These are phyloP conservation scores for Atethmia centrago DNA, from an alignment of 2,888 invertebrate species.

Conservation along the genomic window DNA sequence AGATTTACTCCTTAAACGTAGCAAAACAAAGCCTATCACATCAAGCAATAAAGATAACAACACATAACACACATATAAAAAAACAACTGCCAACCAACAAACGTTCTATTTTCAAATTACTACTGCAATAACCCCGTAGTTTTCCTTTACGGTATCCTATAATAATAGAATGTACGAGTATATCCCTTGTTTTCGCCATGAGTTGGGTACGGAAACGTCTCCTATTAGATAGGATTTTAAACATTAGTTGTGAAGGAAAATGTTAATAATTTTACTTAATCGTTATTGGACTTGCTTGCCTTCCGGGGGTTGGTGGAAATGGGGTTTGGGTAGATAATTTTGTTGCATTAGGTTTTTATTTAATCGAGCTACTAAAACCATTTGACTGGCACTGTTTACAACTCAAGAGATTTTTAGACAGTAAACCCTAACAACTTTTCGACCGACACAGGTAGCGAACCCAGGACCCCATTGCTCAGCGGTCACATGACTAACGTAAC, in stretches of 20 bases:
- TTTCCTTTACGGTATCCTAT: slow-evolving; percentile 26
- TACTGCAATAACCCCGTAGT: slow-evolving; percentile 24
- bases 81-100: slow-evolving; percentile 5
- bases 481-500: background rate
- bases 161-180: slow-evolving; percentile 46
- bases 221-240: slow-evolving; percentile 46
- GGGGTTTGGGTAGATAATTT: background rate
- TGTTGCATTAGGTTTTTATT: background rate
- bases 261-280: slow-evolving; percentile 48
- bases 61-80: background rate
- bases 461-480: background rate
- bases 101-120: slow-evolving; percentile 33
- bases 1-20: background rate
- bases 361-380: background rate
- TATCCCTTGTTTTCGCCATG: slow-evolving; percentile 40
- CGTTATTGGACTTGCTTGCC: slow-evolving; percentile 17
- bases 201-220: slow-evolving; percentile 54
- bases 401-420: background rate
- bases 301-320: slow-evolving; percentile 15
- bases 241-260: slow-evolving; percentile 52
- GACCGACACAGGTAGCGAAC: background rate
- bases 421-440: background rate
- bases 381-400: background rate
- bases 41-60: background rate
- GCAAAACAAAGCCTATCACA: background rate